These are phyloP conservation scores for Trachelus tabidus DNA, from an alignment of 2,888 invertebrate species.

Conservation along the genomic window DNA sequence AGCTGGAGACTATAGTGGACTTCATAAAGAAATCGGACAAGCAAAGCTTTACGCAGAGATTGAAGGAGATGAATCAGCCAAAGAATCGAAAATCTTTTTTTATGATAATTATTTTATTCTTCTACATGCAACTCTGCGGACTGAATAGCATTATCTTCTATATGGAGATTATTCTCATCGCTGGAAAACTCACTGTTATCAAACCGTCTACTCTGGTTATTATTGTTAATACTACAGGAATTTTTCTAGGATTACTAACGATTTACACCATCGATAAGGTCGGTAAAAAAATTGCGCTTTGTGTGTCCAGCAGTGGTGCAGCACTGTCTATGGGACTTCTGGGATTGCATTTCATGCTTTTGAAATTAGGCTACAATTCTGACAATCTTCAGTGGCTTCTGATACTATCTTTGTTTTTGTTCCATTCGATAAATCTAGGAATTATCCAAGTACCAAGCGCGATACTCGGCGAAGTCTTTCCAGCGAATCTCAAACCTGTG, in stretches of 20 bases:
- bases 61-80: slow-evolving; percentile 26
- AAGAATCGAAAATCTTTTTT: slow-evolving; percentile 32
- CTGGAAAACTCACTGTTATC: slow-evolving; percentile 40
- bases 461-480: slow-evolving; percentile 43
- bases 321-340: slow-evolving; percentile 34
- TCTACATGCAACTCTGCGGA: slow-evolving; percentile 49
- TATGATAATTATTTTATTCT: slow-evolving; percentile 35
- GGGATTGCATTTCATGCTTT: slow-evolving; percentile 44
- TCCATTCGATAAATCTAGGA: slow-evolving; percentile 38
- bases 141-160: slow-evolving; percentile 47
- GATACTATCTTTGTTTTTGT: slow-evolving; percentile 37
- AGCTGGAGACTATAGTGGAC: slow-evolving; percentile 35
- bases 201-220: slow-evolving; percentile 49
- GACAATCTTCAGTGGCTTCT: slow-evolving; percentile 43
- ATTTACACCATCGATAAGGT: slow-evolving; percentile 50
- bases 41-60: slow-evolving; percentile 20
- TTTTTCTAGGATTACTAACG: slow-evolving; percentile 42
- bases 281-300: slow-evolving; percentile 50
- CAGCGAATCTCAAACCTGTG: slow-evolving; percentile 42
- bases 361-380: slow-evolving; percentile 36
- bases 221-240: slow-evolving; percentile 42
- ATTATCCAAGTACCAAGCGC: slow-evolving; percentile 37
- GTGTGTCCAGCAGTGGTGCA: slow-evolving; percentile 43
- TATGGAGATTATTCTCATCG: slow-evolving; percentile 54
- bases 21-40: slow-evolving; percentile 31